Conservation (phyloP, 2,113 vertebrate species). For the Mobula hypostoma region DNA sequence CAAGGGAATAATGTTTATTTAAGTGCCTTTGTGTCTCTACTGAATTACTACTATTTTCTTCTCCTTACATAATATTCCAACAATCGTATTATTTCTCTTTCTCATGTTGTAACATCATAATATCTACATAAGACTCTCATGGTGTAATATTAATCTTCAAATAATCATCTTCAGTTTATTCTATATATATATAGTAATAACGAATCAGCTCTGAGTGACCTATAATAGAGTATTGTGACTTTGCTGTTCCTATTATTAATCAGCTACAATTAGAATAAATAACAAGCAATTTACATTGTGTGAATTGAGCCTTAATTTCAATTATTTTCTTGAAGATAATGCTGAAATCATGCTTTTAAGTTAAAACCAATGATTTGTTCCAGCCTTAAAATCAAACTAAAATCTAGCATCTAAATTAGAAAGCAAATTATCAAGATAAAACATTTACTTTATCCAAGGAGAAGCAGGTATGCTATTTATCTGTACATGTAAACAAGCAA, state of each 20-base stretch:
- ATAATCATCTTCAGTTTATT: not conserved
- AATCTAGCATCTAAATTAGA: not conserved
- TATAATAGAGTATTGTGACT: not conserved
- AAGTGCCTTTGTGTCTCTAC: not conserved
- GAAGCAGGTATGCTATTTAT: not conserved
- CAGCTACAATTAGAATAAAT: not conserved
- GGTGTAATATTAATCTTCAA: slow-evolving; percentile 10
- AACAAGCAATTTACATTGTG: not conserved
- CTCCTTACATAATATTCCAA: not conserved
- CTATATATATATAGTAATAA: not conserved
- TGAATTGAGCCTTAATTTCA: not conserved
- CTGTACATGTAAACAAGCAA: too few species aligned
- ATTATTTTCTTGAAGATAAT: not conserved
- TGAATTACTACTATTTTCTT: not conserved
- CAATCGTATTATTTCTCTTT: not conserved
- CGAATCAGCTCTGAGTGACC: not conserved
- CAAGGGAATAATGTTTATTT: not conserved
- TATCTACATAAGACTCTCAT: not conserved
- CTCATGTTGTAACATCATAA: not conserved
- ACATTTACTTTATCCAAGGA: not conserved
- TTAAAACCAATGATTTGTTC: not conserved
- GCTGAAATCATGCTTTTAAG: not conserved
- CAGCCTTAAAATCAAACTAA: not conserved
- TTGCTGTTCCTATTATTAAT: not conserved
- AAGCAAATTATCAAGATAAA: not conserved